Conservation (phyloP, 64 coral and sea anemone species). For the Porites australiensis region DNA sequence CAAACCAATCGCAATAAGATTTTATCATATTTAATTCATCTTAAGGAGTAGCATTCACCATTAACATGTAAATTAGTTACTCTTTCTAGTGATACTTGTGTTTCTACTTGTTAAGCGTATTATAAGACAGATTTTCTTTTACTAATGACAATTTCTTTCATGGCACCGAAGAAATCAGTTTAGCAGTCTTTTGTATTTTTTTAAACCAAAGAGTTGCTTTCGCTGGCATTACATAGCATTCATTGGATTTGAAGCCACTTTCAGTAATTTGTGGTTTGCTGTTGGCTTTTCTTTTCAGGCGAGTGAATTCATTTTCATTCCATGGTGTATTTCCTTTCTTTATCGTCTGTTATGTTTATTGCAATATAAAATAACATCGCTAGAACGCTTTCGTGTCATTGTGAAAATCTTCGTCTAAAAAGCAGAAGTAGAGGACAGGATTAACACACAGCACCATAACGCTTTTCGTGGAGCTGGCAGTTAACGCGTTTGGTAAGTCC, state of each 20-base stretch:
- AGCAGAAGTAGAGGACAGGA: too few relatives aligned
- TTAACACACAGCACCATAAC: background rate
- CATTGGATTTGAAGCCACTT: too few relatives aligned
- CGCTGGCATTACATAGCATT: background rate
- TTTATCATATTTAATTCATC: conserved; percentile 1
- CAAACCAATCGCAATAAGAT: background rate
- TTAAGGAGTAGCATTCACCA: background rate
- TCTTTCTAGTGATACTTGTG: background rate
- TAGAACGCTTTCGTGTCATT: background rate
- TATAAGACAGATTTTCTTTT: conserved; percentile 7
- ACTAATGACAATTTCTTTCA: background rate
- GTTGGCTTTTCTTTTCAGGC: background rate
- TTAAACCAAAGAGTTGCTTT: background rate
- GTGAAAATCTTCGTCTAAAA: too few relatives aligned
- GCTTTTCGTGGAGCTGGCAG: background rate
- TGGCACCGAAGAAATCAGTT: background rate
- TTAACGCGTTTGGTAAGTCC: background rate
- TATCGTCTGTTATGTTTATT: background rate
- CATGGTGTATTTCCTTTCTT: background rate
- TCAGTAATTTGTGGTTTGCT: background rate
- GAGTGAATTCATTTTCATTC: background rate
- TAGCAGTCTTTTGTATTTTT: background rate
- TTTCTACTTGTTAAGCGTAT: conserved; percentile 20
- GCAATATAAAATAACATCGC: background rate
- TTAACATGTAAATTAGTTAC: conserved; percentile 33